Percentiles rank a stretch among this genome's conserved stretches.
Evolutionary conservation across 2,888 invertebrate species (phyloP).

Genomic region (Tryphoninae sp.): DNA sequence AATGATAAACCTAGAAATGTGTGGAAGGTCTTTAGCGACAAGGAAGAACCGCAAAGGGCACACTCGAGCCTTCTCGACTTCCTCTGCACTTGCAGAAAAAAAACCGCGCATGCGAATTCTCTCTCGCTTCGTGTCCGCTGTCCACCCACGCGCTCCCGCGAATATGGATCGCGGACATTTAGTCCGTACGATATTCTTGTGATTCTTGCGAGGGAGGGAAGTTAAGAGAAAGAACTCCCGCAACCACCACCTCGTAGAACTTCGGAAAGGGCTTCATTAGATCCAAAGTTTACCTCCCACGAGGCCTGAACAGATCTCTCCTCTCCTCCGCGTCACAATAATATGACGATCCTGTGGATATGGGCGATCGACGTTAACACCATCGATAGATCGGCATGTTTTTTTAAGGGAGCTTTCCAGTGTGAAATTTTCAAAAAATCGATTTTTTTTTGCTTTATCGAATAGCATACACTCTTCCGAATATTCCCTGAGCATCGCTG

Average conservation of each 20-base stretch:
- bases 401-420: too few relatives aligned
- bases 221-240: neutral
- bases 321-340: neutral
- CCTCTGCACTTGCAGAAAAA: neutral
- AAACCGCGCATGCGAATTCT: constrained; percentile 32
- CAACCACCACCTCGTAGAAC: neutral
- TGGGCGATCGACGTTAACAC: constrained; percentile 20
- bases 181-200: constrained; percentile 60
- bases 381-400: neutral
- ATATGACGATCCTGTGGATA: constrained; percentile 8
- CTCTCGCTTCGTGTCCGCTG: constrained; percentile 73
- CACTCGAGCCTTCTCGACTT: neutral
- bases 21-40: neutral
- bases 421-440: too few relatives aligned
- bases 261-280: constrained; percentile 3
- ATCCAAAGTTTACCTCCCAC: constrained; percentile 57
- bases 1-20: neutral
- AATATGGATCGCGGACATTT: constrained; percentile 78
- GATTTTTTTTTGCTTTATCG: too few relatives aligned
- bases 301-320: constrained; percentile 35
- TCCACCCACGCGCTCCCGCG: constrained; percentile 76
- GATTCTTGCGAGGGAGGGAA: neutral
- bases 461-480: too few relatives aligned
- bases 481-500: too few relatives aligned
- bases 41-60: constrained; percentile 4